phyloP scores from a whole-genome alignment of 2,113 vertebrate genomes.

The Scolopax mira region DNA sequence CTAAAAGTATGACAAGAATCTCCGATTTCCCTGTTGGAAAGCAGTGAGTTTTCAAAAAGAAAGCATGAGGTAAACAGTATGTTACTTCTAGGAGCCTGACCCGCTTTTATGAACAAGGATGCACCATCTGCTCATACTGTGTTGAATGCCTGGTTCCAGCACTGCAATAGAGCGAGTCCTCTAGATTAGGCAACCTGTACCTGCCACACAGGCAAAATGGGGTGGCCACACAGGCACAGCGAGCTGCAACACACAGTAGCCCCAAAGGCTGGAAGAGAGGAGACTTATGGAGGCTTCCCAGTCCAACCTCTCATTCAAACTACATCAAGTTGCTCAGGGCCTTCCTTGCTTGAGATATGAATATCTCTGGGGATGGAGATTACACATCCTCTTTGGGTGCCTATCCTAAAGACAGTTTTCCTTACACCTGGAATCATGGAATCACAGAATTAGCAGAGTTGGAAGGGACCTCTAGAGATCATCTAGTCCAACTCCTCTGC shows the following conservation, averaged over 20 bases:
- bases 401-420: background rate
- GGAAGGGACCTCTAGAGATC: no score
- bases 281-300: background rate
- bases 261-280: fast-evolving
- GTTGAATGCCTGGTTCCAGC: background rate
- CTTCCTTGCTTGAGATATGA: background rate
- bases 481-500: no score
- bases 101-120: background rate
- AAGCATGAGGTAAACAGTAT: background rate
- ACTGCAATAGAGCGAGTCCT: background rate
- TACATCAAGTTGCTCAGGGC: fast-evolving
- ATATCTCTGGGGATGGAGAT: background rate
- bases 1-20: background rate
- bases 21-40: background rate
- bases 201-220: background rate
- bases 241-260: background rate
- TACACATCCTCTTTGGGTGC: background rate
- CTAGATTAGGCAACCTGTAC: background rate
- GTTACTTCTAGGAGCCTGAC: background rate
- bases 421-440: background rate
- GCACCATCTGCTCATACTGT: background rate
- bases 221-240: background rate
- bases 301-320: background rate
- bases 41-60: background rate
- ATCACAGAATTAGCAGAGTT: no score